A percentile compares a stretch with the other conserved stretches of the same genome.
Conservation (phyloP, 2,888 invertebrate species). For the Coronaproctus castanopsis region DNA sequence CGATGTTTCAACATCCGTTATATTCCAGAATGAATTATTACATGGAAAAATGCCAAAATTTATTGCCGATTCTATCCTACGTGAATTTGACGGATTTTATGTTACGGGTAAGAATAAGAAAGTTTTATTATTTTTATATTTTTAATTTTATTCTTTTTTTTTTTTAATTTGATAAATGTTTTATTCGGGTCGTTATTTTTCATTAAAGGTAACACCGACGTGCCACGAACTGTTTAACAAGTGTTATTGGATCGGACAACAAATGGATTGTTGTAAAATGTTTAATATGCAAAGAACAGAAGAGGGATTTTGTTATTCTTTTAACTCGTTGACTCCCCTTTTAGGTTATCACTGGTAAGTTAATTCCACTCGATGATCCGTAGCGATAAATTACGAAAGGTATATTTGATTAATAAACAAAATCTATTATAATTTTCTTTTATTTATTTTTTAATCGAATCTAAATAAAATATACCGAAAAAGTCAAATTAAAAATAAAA, state of each 20-base stretch:
- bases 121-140: too few species aligned
- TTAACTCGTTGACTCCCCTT: slow-evolving; percentile 21
- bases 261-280: slow-evolving; percentile 19
- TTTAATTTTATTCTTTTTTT: too few species aligned
- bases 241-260: slow-evolving; percentile 21
- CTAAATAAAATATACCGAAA: too few species aligned
- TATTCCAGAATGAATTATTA: slow-evolving; percentile 18
- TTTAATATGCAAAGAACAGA: slow-evolving; percentile 21
- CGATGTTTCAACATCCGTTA: slow-evolving; percentile 19
- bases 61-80: slow-evolving; percentile 15
- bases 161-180: too few species aligned
- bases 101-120: slow-evolving; percentile 18
- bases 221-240: slow-evolving; percentile 20
- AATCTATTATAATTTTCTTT: too few species aligned
- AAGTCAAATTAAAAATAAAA: too few species aligned
- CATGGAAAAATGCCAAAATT: slow-evolving; percentile 14
- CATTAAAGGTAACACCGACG: slow-evolving; percentile 19
- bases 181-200: too few species aligned
- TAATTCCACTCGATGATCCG: too few species aligned
- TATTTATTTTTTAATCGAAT: too few species aligned
- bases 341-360: slow-evolving; percentile 16
- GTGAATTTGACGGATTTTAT: slow-evolving; percentile 21
- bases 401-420: too few species aligned
- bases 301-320: slow-evolving; percentile 23
- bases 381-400: neutral